Evolutionary conservation across 2,797 vertebrate species (phyloP), one percentile per base, ranked within the genome.

Genomic region (Synaphobranchus kaupii): DNA sequence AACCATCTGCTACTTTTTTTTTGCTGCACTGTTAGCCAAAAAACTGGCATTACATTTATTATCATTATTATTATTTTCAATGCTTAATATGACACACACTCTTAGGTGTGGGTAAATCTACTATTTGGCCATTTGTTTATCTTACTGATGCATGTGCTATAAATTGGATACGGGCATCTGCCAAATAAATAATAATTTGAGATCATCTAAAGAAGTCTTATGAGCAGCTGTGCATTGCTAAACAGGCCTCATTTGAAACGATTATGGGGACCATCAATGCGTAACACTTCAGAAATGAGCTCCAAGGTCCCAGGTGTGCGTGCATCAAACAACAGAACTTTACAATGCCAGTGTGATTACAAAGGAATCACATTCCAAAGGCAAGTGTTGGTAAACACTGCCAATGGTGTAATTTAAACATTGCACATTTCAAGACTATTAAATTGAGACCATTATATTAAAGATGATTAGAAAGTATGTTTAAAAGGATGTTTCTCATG

Each of bases 201-300:
- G 63, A 68, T 47, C 4, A 78, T 78, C 73, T 78, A 47, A 48
- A 50, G 10, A 76, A 50, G 47, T 25, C 22, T 25, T 50, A 50
- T 50, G 2, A 7, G 28, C 78, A 80, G 76, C 76, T 80, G 76
- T 44, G 76, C 34, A 47, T 31, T 39, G 34, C 73, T 76, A 50
- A 48, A n/a, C 47, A 50, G 20, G 78, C 44, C 78, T 81, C 78
- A 81, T 81, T 50, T 81, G 47, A 50, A n/a, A 22, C 73, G 47
- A 81, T 81, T 81, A 81, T 81, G 78, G 78, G 8, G 22, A 25
- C 78, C 47, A 50, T 81, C 78, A 50, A 81, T 12, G 78, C 78
- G 25, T 50, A 48, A 81, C 78, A 78, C 73, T 78, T 44, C 73
- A 81, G 47, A 48, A 48, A 81, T 81, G 25, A 81, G 78, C 47